Evolutionary conservation across 2,888 invertebrate species (phyloP), one percentile per base, ranked within the genome.

Genomic region (Balanococcus diminutus): DNA sequence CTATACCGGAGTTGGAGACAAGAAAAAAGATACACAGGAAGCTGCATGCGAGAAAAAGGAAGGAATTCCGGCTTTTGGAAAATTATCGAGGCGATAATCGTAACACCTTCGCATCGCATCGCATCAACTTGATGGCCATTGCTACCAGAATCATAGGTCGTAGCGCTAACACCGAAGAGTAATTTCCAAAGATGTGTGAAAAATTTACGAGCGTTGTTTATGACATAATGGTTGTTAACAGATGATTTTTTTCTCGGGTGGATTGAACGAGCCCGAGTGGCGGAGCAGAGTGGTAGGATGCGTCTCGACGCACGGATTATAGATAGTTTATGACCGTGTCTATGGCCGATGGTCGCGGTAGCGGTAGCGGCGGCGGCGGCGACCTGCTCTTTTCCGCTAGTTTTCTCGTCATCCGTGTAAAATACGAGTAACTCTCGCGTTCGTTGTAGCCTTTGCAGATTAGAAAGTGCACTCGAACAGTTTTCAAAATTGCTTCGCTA

Each of bases 161-260:
- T 56, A 1, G 56, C 42, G 42, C 42, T n/a, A n/a, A n/a, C n/a
- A n/a, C n/a, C n/a, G 42, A 42, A 28, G 75, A 6, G n/a, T 22
- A 75, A 32, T 75, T 75, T 9, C 14, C 1, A 36, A 39, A 75
- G 75, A 75, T 32, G 61, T 32, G 75, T 3, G 75, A 32, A 32
- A 75, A 75, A 75, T 75, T 75, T 75, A 75, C 75, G 75, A 75
- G 32, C 32, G 14, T 75, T 32, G 75, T 75, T 75, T 32, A 75
- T n/a, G 75, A 75, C 75, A n/a, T 32, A 32, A 75, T 32, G n/a
- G 75, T 75, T 25, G n/a, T 75, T 75, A 75, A 75, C 75, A 32
- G 36, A 75, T 75, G 51, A 51, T 51, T 51, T 51, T 46, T 67
- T 67, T 46, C 22, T 6, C 72, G 14, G 51, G 36, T 11, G 11